Conservation (phyloP, 2,113 vertebrate genomes). For the Dasypus novemcinctus region DNA sequence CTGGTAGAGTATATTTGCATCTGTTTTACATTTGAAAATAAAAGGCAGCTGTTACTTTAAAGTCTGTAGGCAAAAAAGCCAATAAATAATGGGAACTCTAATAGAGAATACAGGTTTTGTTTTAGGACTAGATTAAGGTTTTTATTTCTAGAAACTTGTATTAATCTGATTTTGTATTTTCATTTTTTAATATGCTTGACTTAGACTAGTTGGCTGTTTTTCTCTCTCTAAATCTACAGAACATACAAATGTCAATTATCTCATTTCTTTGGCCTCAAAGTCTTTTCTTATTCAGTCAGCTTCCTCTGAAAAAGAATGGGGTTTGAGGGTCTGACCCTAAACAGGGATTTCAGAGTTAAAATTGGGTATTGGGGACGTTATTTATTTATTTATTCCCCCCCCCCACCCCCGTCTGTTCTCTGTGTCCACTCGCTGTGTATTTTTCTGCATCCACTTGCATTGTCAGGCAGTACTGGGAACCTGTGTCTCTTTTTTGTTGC, state of each 20-base stretch:
- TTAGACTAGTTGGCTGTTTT: not conserved
- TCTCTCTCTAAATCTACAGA: not conserved
- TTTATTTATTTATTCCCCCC: too few relatives aligned
- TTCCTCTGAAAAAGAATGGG: not conserved
- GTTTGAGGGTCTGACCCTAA: not conserved
- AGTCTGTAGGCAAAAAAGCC: slow-evolving; percentile 35
- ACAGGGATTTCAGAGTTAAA: not conserved
- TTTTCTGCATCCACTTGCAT: too few relatives aligned
- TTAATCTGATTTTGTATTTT: slow-evolving; percentile 34
- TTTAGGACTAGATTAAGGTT: slow-evolving; percentile 51
- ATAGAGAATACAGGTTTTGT: slow-evolving; percentile 23
- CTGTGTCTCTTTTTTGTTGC: too few relatives aligned
- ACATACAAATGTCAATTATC: not conserved
- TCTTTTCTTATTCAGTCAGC: slow-evolving; percentile 28
- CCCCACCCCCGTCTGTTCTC: too few relatives aligned
- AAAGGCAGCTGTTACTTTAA: slow-evolving; percentile 40
- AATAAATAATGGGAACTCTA: slow-evolving; percentile 52
- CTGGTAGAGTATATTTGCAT: slow-evolving; percentile 51
- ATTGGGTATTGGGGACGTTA: not conserved
- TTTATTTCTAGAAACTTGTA: slow-evolving; percentile 30
- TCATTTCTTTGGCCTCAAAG: slow-evolving; percentile 3
- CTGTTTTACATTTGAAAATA: slow-evolving; percentile 61
- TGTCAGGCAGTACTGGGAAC: too few relatives aligned
- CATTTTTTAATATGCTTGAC: not conserved
- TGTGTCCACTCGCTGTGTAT: too few relatives aligned